Conservation (phyloP, 2,888 invertebrate genomes). For the Euzophera pinguis region DNA sequence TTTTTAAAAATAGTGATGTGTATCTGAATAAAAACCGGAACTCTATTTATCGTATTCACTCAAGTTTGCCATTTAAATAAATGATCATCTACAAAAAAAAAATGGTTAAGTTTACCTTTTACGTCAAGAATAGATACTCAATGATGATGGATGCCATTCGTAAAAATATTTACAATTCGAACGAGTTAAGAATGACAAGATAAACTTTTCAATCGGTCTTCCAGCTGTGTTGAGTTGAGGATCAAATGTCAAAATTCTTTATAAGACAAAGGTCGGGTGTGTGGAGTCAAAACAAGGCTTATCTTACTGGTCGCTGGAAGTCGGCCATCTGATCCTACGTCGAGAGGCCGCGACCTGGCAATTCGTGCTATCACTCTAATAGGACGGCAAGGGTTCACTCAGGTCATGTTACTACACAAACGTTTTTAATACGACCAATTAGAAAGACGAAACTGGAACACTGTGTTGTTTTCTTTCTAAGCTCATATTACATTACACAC, state of each 20-base stretch:
- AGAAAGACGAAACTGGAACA: constrained; percentile 15
- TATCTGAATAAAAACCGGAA: constrained; percentile 1
- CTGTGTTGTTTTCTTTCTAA: constrained; percentile 3
- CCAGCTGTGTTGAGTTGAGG: constrained; percentile 37
- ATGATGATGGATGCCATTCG: neutral
- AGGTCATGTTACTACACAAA: constrained; percentile 36
- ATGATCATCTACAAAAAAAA: neutral
- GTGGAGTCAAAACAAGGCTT: constrained; percentile 53
- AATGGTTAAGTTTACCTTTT: constrained; percentile 7
- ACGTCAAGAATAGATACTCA: neutral
- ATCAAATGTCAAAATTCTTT: constrained; percentile 50
- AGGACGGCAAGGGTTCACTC: constrained; percentile 31
- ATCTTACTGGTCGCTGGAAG: constrained; percentile 51
- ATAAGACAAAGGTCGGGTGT: constrained; percentile 45
- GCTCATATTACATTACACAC: neutral
- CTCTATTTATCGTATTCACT: neutral
- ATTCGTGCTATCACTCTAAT: constrained; percentile 25
- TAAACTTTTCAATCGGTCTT: constrained; percentile 15
- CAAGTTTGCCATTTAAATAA: constrained; percentile 2
- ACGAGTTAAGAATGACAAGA: constrained; percentile 9
- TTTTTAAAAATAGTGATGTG: neutral
- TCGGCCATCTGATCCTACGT: constrained; percentile 52
- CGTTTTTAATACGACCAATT: constrained; percentile 25
- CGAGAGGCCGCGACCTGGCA: constrained; percentile 29
- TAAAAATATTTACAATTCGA: neutral